Evolutionary conservation across 2,797 vertebrate species (phyloP).

Genomic region (Pogoniulus pusillus): DNA sequence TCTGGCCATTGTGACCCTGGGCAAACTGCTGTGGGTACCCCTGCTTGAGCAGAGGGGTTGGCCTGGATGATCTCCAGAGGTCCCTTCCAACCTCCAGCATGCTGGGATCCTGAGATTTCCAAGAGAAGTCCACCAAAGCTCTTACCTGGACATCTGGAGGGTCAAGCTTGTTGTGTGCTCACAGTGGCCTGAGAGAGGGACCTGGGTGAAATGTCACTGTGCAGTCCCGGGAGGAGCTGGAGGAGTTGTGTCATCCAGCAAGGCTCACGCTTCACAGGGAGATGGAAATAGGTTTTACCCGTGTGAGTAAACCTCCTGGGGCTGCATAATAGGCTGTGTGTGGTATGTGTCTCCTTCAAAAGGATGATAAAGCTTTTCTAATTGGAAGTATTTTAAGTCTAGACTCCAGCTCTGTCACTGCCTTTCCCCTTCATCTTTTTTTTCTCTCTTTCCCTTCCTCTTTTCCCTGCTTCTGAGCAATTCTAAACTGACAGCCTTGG

Average conservation of each 20-base stretch:
- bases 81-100: too few species aligned
- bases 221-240: background rate
- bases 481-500: slow-evolving; percentile 41
- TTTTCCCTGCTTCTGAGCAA: background rate
- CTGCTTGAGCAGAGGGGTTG: too few species aligned
- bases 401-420: slow-evolving; percentile 30
- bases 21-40: too few species aligned
- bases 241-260: background rate
- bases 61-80: too few species aligned
- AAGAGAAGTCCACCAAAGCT: background rate
- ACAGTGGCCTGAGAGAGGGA: too few species aligned
- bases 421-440: slow-evolving; percentile 46
- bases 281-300: background rate
- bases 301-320: slow-evolving; percentile 8
- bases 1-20: too few species aligned
- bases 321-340: slow-evolving; percentile 2
- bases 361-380: slow-evolving; percentile 53
- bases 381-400: slow-evolving; percentile 54
- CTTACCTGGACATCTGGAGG: background rate
- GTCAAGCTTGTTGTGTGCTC: background rate
- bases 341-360: slow-evolving; percentile 28
- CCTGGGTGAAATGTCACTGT: background rate
- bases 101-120: background rate
- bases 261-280: background rate
- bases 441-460: slow-evolving; percentile 32